Evolutionary conservation across 2,888 invertebrate genomes (phyloP).

Genomic region (Cenopis cana): DNA sequence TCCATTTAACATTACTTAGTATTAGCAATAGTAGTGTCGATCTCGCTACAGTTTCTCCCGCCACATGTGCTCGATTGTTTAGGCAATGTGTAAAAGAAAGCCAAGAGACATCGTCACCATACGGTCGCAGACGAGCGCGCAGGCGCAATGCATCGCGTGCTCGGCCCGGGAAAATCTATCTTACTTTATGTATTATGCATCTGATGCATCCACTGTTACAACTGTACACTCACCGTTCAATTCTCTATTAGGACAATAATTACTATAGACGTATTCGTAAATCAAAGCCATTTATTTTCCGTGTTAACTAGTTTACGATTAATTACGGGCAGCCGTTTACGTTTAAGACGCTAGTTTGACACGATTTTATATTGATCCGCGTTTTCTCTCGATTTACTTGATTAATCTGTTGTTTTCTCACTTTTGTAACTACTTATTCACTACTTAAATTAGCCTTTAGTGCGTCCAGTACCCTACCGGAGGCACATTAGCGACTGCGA

Average conservation of each 20-base stretch:
- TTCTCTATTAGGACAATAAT: slow-evolving; percentile 36
- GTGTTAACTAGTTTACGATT: slow-evolving; percentile 23
- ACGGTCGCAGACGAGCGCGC: slow-evolving; percentile 69
- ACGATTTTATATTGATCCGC: slow-evolving; percentile 35
- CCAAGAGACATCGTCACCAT: slow-evolving; percentile 63
- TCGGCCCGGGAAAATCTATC: slow-evolving; percentile 68
- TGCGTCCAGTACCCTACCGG: neutral
- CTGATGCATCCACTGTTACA: slow-evolving; percentile 52
- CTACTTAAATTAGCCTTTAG: slow-evolving; percentile 6
- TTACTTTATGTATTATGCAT: slow-evolving; percentile 71
- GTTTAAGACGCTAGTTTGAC: slow-evolving; percentile 12
- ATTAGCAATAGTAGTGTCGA: neutral
- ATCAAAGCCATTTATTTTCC: slow-evolving; percentile 21
- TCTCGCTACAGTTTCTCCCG: slow-evolving; percentile 28
- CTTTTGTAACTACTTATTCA: slow-evolving; percentile 18
- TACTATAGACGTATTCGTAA: slow-evolving; percentile 25
- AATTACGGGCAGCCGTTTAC: slow-evolving; percentile 20
- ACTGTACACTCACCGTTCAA: slow-evolving; percentile 53
- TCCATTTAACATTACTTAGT: slow-evolving; percentile 7
- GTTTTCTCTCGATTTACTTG: slow-evolving; percentile 36
- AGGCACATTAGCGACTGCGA: neutral
- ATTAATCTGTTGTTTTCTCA: slow-evolving; percentile 34
- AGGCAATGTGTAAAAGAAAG: slow-evolving; percentile 66
- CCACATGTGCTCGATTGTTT: slow-evolving; percentile 33
- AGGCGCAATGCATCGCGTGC: slow-evolving; percentile 70